These are phyloP conservation scores for Aspidiotus rigidus DNA, from an alignment of 2,888 invertebrate genomes.

Conservation along the genomic window DNA sequence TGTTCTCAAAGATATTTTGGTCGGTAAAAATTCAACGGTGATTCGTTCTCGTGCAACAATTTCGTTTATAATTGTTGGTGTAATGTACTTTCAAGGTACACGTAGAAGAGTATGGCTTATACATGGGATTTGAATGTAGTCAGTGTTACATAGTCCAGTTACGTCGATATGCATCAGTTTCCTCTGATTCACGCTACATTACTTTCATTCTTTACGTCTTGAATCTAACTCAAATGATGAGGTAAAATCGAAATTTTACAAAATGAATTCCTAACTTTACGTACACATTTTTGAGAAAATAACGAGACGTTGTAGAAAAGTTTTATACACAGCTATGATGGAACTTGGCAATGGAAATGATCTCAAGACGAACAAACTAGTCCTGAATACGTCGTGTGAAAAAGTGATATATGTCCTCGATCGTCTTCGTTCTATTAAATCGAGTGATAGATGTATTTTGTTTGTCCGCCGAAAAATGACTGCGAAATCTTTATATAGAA, in stretches of 20 bases:
- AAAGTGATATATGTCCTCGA: no score
- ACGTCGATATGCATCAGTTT: slow-evolving; percentile 12
- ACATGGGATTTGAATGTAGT: slow-evolving; percentile 17
- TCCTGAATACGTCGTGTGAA: no score
- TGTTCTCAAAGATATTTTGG: slow-evolving; percentile 12
- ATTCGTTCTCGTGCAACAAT: no score
- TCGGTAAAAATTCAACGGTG: no score
- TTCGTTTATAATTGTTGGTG: no score
- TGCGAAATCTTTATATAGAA: slow-evolving; percentile 62
- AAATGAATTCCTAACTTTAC: background rate
- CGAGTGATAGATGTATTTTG: slow-evolving; percentile 53
- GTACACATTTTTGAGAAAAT: no score
- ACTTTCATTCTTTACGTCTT: background rate
- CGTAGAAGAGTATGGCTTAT: slow-evolving; percentile 13
- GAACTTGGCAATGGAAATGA: no score
- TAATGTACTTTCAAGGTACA: slow-evolving; percentile 1
- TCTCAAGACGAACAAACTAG: no score
- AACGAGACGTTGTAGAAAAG: no score
- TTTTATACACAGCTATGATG: no score
- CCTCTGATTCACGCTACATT: background rate
- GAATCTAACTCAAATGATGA: slow-evolving; percentile 6
- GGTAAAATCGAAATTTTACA: background rate
- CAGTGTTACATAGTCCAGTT: slow-evolving; percentile 7
- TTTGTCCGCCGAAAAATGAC: slow-evolving; percentile 65
- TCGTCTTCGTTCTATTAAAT: slow-evolving; percentile 47